phyloP scores from a whole-genome alignment of 2,113 vertebrate genomes.

The Erythrolamprus reginae region DNA sequence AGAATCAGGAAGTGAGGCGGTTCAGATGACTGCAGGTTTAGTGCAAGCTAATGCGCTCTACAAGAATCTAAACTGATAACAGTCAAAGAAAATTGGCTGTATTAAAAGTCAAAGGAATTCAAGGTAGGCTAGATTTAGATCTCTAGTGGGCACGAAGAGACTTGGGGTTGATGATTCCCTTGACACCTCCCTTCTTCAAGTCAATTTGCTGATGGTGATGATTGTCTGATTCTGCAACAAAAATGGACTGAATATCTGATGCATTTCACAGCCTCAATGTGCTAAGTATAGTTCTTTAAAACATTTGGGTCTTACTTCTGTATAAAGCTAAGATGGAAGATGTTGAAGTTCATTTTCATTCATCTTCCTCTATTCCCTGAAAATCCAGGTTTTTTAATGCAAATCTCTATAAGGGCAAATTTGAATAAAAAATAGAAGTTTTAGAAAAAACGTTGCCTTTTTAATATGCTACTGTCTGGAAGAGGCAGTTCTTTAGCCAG shows the following conservation, averaged over 20 bases:
- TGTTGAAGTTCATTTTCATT: constrained; percentile 12
- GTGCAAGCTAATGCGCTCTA: neutral
- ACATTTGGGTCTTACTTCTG: constrained; percentile 24
- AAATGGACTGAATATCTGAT: neutral
- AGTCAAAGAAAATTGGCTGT: neutral
- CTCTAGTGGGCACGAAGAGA: neutral
- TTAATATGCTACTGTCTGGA: constrained; percentile 48
- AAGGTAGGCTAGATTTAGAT: neutral
- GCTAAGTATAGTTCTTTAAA: neutral
- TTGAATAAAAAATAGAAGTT: constrained; percentile 39
- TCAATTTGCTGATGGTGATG: neutral
- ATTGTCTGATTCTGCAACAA: neutral
- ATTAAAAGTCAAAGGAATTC: neutral
- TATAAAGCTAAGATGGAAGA: neutral
- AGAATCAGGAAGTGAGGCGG: neutral
- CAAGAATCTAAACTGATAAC: neutral
- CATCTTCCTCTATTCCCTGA: constrained; percentile 3
- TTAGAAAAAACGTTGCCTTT: constrained; percentile 55
- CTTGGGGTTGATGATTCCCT: neutral
- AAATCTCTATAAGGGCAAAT: constrained; percentile 32
- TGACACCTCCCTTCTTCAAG: neutral
- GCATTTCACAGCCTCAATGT: neutral
- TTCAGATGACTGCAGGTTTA: neutral
- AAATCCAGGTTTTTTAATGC: constrained; percentile 33
- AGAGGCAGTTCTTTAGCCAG: constrained; percentile 49